phyloP scores from a whole-genome alignment of 2,888 invertebrate genomes.

The Xylota segnis region DNA sequence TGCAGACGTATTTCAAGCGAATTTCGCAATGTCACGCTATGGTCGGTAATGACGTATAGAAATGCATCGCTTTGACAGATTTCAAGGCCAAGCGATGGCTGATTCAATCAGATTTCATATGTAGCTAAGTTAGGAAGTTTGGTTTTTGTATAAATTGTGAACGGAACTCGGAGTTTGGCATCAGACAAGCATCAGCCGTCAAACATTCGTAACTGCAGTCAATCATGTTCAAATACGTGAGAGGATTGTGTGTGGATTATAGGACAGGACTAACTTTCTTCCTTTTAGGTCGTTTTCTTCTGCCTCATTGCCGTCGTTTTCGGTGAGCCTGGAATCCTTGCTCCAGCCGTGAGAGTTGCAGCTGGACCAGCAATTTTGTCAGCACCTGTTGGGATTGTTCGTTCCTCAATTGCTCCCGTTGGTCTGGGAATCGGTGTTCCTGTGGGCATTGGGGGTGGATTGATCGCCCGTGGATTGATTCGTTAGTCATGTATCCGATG shows the following conservation, averaged over 20 bases:
- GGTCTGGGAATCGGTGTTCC: constrained; percentile 39
- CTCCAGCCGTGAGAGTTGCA: constrained; percentile 32
- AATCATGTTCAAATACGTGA: constrained; percentile 61
- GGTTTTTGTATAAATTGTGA: constrained; percentile 25
- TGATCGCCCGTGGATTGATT: constrained; percentile 42
- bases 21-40: neutral
- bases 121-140: neutral
- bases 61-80: neutral
- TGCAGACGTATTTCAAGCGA: neutral
- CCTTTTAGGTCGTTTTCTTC: constrained; percentile 55
- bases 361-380: constrained; percentile 41
- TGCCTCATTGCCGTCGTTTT: constrained; percentile 52
- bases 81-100: constrained; percentile 15
- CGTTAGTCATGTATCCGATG: constrained; percentile 13
- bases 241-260: neutral
- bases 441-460: neutral
- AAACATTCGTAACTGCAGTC: neutral
- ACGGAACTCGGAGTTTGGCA: neutral
- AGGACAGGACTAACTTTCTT: neutral
- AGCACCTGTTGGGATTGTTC: constrained; percentile 41
- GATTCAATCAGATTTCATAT: neutral
- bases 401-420: constrained; percentile 49
- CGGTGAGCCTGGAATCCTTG: constrained; percentile 67
- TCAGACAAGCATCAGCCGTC: constrained; percentile 22
- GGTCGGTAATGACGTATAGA: neutral